phyloP scores from a whole-genome alignment of 1,140 invertebrate species.

The Littorina saxatilis region DNA sequence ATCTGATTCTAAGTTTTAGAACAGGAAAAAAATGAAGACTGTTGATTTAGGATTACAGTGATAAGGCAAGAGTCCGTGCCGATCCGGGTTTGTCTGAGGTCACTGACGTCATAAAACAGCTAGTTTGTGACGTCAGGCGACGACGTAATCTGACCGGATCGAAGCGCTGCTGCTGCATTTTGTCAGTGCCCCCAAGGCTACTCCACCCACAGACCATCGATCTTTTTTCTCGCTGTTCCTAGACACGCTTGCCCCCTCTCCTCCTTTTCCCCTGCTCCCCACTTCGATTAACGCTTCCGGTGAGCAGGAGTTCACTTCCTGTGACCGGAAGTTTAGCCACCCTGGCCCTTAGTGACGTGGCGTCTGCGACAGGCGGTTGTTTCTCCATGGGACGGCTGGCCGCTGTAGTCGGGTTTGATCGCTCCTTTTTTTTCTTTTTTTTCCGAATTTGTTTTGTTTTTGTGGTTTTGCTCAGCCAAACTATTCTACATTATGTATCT shows the following conservation, averaged over 20 bases:
- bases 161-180: neutral
- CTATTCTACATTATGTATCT: constrained; percentile 23
- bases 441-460: neutral
- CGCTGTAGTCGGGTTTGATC: constrained; percentile 28
- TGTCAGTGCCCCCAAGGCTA: neutral
- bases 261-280: neutral
- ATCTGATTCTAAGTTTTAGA: no score
- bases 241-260: neutral
- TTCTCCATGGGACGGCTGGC: constrained; percentile 19
- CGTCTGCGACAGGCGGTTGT: neutral
- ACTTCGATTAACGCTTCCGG: neutral
- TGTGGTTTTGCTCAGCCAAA: constrained; percentile 20
- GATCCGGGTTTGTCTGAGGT: no score
- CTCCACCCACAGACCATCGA: neutral
- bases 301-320: neutral
- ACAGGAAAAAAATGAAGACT: no score
- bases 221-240: neutral
- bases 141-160: neutral
- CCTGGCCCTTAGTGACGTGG: neutral
- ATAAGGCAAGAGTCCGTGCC: no score
- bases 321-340: neutral
- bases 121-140: neutral
- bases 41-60: no score
- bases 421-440: constrained; percentile 16
- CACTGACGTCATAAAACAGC: no score